Conservation (phyloP, 2,797 vertebrate species). For the Enteromius unitaeniatus region DNA sequence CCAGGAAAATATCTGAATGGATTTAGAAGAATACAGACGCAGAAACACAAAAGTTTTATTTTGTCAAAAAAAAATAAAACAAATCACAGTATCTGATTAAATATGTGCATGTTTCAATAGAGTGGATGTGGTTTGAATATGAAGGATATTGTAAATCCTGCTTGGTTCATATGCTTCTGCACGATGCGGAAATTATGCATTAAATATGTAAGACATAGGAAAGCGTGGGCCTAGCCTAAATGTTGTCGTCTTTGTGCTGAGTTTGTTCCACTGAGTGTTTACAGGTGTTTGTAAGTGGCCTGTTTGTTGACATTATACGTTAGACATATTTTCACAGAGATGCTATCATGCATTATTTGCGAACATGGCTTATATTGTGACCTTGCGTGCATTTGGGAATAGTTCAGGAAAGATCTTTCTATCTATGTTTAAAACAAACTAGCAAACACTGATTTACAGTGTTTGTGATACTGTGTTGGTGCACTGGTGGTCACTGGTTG, state of each 20-base stretch:
- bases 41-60: background rate
- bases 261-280: background rate
- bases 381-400: background rate
- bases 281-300: background rate
- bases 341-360: background rate
- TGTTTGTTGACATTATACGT: background rate
- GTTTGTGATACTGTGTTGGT: background rate
- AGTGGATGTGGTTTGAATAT: constrained; percentile 22
- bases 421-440: background rate
- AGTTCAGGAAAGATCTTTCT: background rate
- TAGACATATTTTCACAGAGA: background rate
- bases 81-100: background rate
- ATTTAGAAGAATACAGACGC: background rate
- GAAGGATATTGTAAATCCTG: background rate
- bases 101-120: background rate
- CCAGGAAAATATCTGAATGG: background rate
- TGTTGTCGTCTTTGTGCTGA: background rate
- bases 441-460: too few relatives aligned
- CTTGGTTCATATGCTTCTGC: background rate
- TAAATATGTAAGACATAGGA: background rate
- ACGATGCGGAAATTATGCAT: background rate
- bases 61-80: background rate
- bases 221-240: background rate
- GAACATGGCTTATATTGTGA: background rate
- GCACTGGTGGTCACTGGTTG: background rate